Base-by-base conservation (phyloP, 2,797 vertebrate genomes). In the Eulemur coronatus region DNA sequence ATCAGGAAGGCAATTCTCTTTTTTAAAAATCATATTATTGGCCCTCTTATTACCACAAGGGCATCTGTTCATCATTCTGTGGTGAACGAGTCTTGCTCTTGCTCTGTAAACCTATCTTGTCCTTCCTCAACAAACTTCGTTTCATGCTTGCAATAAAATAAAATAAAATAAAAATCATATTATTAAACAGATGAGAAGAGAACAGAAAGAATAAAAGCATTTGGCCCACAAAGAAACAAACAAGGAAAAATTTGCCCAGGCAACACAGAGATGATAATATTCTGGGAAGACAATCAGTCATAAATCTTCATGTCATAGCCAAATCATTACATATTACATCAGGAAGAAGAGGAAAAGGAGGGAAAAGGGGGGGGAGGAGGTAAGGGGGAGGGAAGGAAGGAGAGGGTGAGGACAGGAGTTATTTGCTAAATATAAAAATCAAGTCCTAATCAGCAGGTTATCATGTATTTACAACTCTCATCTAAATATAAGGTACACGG, bases 171-270 rank as follows among this genome's bases (percentile, higher is more conserved):
- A 57, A 96, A 72, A 84, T 63, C 75, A 84, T 79, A 95, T 89
- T 96, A 95, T 87, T 95, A 96, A 95, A 89, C 89, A 94, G 73
- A 95, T 70, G 79, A 63, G 52, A 97, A 48, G 33, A 91, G n/a
- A 78, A 89, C 22, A 96, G 46, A 94, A 96, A 52, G 50, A 96
- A 93, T 94, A 85, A 84, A 95, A 94, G 50, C 17, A 22, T 79
- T 88, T 86, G 95, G 57, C 67, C 81, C 63, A 92, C 63, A 95
- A 82, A 94, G 72, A 94, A 93, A 95, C 69, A 96, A 97, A 96
- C 57, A 92, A 97, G 84, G 96, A 96, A 97, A 94, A 90, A n/a
- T 59, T 10, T 94, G 35, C 81, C 70, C 33, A 61, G 90, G 90
- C 90, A 95, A 94, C 94, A 89, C 0, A 89, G 81, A 84, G 81